phyloP scores from a whole-genome alignment of 2,113 vertebrate genomes.

The Pteronura brasiliensis region DNA sequence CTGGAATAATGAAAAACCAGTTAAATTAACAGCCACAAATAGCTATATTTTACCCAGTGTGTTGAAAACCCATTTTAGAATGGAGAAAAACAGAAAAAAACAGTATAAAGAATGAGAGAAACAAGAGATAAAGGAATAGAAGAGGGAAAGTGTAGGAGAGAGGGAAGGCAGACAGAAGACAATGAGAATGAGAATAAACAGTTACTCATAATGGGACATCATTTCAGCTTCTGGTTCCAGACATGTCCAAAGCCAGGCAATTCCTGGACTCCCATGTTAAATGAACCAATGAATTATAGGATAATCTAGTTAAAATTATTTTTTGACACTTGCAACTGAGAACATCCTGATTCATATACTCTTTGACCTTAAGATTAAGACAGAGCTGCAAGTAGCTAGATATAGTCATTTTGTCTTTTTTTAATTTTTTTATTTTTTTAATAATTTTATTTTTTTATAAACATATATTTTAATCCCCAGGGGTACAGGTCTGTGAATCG shows the following conservation, averaged over 20 bases:
- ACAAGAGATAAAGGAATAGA: not conserved
- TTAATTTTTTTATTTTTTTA: no score
- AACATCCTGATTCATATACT: not conserved
- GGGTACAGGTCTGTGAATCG: no score
- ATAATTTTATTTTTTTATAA: no score
- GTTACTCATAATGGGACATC: no score
- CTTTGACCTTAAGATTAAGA: not conserved
- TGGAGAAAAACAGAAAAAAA: not conserved
- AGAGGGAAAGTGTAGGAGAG: not conserved
- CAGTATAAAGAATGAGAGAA: not conserved
- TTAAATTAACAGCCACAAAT: not conserved
- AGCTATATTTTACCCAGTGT: not conserved
- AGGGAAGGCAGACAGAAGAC: not conserved
- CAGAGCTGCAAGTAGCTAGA: not conserved
- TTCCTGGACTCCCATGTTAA: not conserved
- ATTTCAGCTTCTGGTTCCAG: not conserved
- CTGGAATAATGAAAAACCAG: not conserved
- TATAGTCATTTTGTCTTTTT: not conserved
- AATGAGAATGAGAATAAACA: not conserved
- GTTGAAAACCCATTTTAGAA: not conserved
- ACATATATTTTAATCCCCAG: no score
- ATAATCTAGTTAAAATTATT: not conserved
- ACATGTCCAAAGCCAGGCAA: not conserved
- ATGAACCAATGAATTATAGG: not conserved
- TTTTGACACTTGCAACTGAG: not conserved